A percentile compares a stretch with the other conserved stretches of the same genome.
These are phyloP conservation scores for Vireo griseus DNA, from an alignment of 2,797 vertebrate species.

Conservation along the genomic window DNA sequence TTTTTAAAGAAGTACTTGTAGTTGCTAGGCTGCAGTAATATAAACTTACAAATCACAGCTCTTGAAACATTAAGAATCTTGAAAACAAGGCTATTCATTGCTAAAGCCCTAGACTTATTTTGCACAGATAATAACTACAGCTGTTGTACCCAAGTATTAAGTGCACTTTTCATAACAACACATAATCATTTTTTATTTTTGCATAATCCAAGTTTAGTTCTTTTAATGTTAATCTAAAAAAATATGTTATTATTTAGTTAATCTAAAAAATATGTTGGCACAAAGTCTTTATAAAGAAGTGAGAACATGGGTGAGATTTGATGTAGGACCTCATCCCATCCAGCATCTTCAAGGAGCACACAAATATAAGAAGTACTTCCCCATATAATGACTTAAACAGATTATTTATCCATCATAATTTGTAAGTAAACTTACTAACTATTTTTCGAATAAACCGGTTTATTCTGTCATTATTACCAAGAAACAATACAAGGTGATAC, in stretches of 20 bases:
- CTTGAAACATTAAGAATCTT: neutral
- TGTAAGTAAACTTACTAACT: neutral
- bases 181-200: neutral
- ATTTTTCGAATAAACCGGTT: neutral
- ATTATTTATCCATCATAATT: neutral
- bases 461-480: neutral
- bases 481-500: neutral
- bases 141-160: neutral
- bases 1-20: neutral
- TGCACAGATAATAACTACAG: neutral
- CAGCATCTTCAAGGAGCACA: neutral
- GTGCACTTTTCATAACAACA: neutral
- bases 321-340: neutral
- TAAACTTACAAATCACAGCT: neutral
- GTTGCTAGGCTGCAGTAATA: conserved; percentile 29
- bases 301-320: neutral
- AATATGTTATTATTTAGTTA: neutral
- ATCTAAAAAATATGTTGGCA: neutral
- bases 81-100: neutral
- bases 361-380: neutral
- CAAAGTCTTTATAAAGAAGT: neutral
- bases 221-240: neutral
- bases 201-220: neutral
- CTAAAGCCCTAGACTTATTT: neutral
- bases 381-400: neutral